Conservation (phyloP, 2,888 invertebrate genomes). For the Endotricha flammealis region DNA sequence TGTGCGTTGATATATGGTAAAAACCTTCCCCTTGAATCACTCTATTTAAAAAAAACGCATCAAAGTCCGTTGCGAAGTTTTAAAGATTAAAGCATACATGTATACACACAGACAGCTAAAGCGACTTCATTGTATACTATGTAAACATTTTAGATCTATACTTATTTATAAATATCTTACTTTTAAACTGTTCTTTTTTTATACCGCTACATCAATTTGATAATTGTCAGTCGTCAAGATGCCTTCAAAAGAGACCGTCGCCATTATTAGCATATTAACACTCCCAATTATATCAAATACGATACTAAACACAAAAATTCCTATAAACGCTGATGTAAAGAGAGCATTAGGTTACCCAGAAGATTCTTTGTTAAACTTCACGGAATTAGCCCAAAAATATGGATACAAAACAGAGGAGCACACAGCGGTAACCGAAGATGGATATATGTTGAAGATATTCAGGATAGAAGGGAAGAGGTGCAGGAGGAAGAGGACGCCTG, state of each 20-base stretch:
- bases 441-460: slow-evolving; percentile 48
- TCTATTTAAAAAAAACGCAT: no score
- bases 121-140: no score
- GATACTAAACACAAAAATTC: slow-evolving; percentile 20
- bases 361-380: slow-evolving; percentile 38
- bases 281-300: slow-evolving; percentile 24
- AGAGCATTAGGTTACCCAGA: slow-evolving; percentile 30
- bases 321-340: slow-evolving; percentile 29
- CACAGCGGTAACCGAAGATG: slow-evolving; percentile 47
- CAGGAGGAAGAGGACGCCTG: slow-evolving; percentile 29
- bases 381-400: slow-evolving; percentile 32
- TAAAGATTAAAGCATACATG: no score
- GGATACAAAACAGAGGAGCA: slow-evolving; percentile 49
- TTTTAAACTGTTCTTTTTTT: no score
- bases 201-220: no score
- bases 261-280: slow-evolving; percentile 24
- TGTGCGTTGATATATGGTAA: no score
- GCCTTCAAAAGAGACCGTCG: slow-evolving; percentile 19
- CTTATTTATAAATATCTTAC: no score
- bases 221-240: slow-evolving; percentile 2
- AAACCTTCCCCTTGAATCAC: no score
- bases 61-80: no score
- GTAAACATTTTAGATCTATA: no score
- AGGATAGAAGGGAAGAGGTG: slow-evolving; percentile 40
- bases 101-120: no score